Base-by-base conservation (phyloP, 2,888 invertebrate species). In the Netelia inedita region DNA sequence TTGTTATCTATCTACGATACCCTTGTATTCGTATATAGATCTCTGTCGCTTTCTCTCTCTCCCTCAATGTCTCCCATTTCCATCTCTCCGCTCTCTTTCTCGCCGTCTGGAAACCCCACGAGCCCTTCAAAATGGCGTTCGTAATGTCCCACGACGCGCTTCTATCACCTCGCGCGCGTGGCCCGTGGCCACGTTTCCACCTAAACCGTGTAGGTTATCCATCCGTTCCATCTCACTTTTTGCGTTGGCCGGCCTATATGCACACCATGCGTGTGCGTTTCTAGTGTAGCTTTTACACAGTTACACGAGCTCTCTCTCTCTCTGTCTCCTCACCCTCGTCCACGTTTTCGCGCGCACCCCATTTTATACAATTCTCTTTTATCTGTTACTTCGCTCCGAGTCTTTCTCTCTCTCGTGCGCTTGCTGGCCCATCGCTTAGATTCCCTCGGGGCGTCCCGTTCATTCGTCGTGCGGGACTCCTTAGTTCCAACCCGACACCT, bases 351-450 rank as follows among this genome's bases (percentile, higher is more conserved):
- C 88, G 83, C 86, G 88, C 92, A 91, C 92, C 93, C 92, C 88
- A 91, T 92, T 92, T 92, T 93, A 93, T 93, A 93, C 92, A 91
- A 93, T 93, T 93, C 93, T 93, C 93, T 93, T 93, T 93, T 93
- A 93, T 93, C 93, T 91, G 91, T 90, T 89, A 91, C 90, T 85
- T 82, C 85, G 43, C 72, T 65, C 78, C 72, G 75, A 66, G 57
- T 55, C 90, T 90, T 91, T 88, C 90, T 88, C 14, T 16, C 68
- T 41, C 53, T 57, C 72, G 11, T 79, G 55, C 74, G 19, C 19
- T 41, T 71, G 80, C 80, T 84, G 85, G 80, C 89, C 89, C 88
- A 88, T 86, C 88, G 89, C 89, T 89, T 88, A 81, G 87, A 87
- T 88, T 93, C 93, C 93, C 93, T 90, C 91, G 92, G 92, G 93